phyloP scores from a whole-genome alignment of 2,113 vertebrate genomes.

The Sigmodon hispidus region DNA sequence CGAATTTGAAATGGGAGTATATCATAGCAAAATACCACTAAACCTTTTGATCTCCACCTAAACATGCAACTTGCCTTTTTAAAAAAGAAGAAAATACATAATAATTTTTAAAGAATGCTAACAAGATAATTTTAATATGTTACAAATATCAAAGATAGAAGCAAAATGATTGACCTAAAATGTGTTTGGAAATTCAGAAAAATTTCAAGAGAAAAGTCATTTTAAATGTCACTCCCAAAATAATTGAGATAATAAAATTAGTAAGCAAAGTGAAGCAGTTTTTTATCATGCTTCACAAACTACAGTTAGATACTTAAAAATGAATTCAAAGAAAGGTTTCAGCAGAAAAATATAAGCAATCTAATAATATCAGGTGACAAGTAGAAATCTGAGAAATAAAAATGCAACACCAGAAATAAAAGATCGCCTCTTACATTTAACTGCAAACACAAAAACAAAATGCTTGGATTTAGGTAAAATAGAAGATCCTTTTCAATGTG shows the following conservation, averaged over 20 bases:
- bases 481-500: neutral
- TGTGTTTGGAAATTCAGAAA: neutral
- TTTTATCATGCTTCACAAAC: neutral
- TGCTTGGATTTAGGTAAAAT: neutral
- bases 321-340: neutral
- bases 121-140: neutral
- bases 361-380: neutral
- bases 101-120: neutral
- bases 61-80: neutral
- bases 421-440: neutral
- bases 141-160: neutral
- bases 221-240: neutral
- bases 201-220: neutral
- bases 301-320: neutral
- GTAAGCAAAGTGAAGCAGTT: neutral
- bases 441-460: neutral
- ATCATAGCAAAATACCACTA: neutral
- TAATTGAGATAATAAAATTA: neutral
- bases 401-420: neutral
- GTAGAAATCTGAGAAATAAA: slow-evolving; percentile 2
- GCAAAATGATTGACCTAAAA: neutral
- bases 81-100: neutral
- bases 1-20: neutral
- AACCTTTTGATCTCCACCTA: neutral
- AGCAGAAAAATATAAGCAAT: neutral